A percentile compares a stretch with the other conserved stretches of the same genome.
phyloP scores from a whole-genome alignment of 2,888 invertebrate genomes.

The Agrochola circellaris region DNA sequence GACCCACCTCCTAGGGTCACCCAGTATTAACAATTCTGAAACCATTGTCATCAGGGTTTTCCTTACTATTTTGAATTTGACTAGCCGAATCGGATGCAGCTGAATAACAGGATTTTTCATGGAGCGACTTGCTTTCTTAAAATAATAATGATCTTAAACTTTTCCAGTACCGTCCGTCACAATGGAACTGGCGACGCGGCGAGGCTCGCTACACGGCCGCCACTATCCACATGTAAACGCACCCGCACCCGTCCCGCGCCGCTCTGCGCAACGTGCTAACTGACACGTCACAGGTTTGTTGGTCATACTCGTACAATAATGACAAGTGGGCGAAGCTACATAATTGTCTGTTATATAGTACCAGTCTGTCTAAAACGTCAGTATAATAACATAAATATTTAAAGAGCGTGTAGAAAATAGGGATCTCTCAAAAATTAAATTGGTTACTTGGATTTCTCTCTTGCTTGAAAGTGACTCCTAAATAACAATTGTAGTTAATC shows the following conservation, averaged over 20 bases:
- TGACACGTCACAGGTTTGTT: slow-evolving; percentile 16
- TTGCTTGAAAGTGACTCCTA: not conserved
- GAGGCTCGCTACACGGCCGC: slow-evolving; percentile 98
- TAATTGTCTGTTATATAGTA: not conserved
- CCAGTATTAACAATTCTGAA: too few relatives aligned
- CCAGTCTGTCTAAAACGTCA: not conserved
- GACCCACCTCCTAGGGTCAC: too few relatives aligned
- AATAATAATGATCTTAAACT: not conserved
- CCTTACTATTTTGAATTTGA: too few relatives aligned
- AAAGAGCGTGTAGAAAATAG: not conserved
- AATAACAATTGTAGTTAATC: not conserved
- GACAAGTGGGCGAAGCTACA: not conserved
- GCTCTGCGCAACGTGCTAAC: slow-evolving; percentile 46
- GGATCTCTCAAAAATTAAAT: not conserved
- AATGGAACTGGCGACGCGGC: slow-evolving; percentile 97
- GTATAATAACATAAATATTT: not conserved
- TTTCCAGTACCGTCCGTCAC: slow-evolving; percentile 97
- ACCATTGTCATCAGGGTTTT: too few relatives aligned
- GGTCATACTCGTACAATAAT: slow-evolving; percentile 9
- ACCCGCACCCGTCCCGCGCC: slow-evolving; percentile 6
- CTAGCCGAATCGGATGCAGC: not conserved
- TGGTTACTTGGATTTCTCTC: not conserved
- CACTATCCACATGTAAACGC: slow-evolving; percentile 96
- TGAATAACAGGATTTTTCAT: not conserved
- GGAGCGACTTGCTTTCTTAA: too few relatives aligned